These are phyloP conservation scores for Mycteria americana DNA, from an alignment of 2,797 vertebrate genomes.

Conservation along the genomic window DNA sequence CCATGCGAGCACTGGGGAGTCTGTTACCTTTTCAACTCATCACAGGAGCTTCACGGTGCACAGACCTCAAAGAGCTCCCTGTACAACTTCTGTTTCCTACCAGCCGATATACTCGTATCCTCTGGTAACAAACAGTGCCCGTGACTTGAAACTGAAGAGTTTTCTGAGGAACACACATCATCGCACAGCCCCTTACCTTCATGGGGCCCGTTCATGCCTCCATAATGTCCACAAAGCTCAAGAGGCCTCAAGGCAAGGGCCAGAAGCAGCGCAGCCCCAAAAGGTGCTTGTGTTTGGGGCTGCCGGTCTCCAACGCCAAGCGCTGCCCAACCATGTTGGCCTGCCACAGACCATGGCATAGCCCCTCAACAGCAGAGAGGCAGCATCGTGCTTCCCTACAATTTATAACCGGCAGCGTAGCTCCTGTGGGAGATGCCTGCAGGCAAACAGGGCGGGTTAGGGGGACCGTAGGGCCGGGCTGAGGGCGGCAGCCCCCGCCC, in stretches of 20 bases:
- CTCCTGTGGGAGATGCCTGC: background rate
- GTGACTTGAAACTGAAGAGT: background rate
- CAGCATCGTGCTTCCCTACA: accelerated
- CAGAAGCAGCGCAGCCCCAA: accelerated
- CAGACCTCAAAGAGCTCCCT: background rate
- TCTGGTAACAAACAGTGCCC: background rate
- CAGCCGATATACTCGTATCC: background rate
- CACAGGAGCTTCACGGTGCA: background rate
- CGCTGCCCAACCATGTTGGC: accelerated
- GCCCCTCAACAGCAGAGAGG: background rate
- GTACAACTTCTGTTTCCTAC: background rate
- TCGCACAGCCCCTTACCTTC: background rate
- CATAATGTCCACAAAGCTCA: accelerated
- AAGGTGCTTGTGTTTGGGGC: background rate
- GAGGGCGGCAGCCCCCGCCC: background rate
- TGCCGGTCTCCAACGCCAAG: accelerated
- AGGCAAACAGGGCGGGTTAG: accelerated
- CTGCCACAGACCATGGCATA: accelerated
- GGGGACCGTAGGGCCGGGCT: accelerated
- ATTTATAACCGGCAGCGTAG: accelerated
- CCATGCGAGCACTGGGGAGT: accelerated
- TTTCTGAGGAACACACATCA: background rate
- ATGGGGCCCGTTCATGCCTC: accelerated
- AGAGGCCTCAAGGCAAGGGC: accelerated
- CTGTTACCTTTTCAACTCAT: background rate